These are phyloP conservation scores for Drosophila eohydei DNA, from an alignment of 2,888 invertebrate genomes.

Conservation along the genomic window DNA sequence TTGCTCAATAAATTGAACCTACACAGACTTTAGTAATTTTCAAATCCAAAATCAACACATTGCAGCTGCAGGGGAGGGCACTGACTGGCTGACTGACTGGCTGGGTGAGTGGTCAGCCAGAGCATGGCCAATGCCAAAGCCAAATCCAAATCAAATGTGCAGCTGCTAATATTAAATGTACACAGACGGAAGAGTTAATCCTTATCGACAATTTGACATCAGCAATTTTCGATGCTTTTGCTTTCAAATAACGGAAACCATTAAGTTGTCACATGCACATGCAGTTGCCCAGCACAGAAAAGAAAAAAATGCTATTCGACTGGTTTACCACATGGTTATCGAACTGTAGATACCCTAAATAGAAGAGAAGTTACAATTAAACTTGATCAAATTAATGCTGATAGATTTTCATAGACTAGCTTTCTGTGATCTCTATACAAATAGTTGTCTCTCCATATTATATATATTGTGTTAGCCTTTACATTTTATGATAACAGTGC, in stretches of 20 bases:
- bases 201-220: constrained; percentile 80
- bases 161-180: constrained; percentile 77
- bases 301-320: constrained; percentile 12
- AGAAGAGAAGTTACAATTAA: neutral
- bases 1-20: constrained; percentile 71
- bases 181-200: constrained; percentile 79
- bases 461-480: neutral
- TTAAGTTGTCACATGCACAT: constrained; percentile 79
- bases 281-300: constrained; percentile 14
- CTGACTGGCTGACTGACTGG: neutral
- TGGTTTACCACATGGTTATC: neutral
- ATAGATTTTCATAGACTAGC: neutral
- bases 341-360: constrained; percentile 22
- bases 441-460: no score
- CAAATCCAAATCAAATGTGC: constrained; percentile 73
- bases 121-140: constrained; percentile 16
- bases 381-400: neutral
- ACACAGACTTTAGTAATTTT: constrained; percentile 64
- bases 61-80: neutral
- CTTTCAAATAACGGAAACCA: constrained; percentile 80
- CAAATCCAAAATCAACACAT: constrained; percentile 69
- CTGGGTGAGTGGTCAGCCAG: constrained; percentile 14
- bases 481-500: constrained; percentile 13
- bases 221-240: constrained; percentile 80
- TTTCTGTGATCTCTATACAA: neutral